A percentile compares a stretch with the other conserved stretches of the same genome.
Conservation (phyloP, 2,888 invertebrate species). For the Polyommatus iphigenia region DNA sequence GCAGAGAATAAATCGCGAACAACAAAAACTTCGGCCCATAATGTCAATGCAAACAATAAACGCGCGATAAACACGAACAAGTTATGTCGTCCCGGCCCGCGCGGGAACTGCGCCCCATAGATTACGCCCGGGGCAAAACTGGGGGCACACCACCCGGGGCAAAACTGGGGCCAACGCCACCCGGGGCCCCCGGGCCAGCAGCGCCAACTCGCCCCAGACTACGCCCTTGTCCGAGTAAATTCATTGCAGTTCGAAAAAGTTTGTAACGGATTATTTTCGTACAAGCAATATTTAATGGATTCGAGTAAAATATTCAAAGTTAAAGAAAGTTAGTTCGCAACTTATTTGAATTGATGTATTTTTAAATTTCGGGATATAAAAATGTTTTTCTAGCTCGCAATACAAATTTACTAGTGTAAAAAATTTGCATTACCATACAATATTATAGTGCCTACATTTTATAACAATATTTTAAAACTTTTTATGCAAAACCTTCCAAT, state of each 20-base stretch:
- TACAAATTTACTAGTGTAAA: no score
- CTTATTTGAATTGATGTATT: not conserved
- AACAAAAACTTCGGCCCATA: conserved; percentile 23
- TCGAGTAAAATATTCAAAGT: not conserved
- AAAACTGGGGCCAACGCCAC: not conserved
- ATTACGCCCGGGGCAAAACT: conserved; percentile 11
- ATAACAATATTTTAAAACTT: no score
- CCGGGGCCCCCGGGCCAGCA: not conserved
- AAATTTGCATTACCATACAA: no score
- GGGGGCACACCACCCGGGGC: conserved; percentile 8
- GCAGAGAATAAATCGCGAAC: conserved; percentile 33
- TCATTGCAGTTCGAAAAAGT: conserved; percentile 23
- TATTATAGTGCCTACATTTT: no score
- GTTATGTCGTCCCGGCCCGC: conserved; percentile 10
- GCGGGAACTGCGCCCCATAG: conserved; percentile 26
- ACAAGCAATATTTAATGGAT: not conserved
- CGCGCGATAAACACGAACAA: conserved; percentile 29
- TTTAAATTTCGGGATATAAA: no score
- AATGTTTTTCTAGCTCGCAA: no score
- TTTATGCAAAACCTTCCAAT: no score
- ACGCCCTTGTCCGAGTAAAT: conserved; percentile 7
- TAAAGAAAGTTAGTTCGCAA: not conserved
- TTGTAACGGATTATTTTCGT: conserved; percentile 8
- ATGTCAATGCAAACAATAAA: conserved; percentile 29
- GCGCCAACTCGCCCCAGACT: conserved; percentile 3